A percentile compares a stretch with the other conserved stretches of the same genome.
Evolutionary conservation across 2,113 vertebrate species (phyloP).

Genomic region (Cairina moschata): DNA sequence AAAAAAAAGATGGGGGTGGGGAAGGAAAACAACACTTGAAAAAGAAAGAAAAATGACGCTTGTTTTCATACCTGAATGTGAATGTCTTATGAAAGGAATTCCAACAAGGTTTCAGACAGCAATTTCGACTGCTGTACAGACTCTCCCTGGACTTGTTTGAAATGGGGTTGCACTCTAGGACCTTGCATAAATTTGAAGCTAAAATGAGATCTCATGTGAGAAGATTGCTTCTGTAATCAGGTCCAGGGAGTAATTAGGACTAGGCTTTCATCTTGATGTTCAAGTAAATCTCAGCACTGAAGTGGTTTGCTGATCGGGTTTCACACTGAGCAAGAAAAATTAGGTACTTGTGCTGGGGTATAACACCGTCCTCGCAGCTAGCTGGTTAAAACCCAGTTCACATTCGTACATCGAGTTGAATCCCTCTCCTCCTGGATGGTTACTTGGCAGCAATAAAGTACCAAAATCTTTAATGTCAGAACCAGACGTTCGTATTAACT

Average conservation of each 20-base stretch:
- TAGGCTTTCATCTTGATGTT: background rate
- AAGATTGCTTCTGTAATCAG: background rate
- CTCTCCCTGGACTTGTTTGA: background rate
- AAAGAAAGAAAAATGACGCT: too few species aligned
- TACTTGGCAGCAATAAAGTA: background rate
- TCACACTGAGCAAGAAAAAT: background rate
- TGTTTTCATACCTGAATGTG: background rate
- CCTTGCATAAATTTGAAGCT: background rate
- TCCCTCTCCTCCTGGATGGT: background rate
- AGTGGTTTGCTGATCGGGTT: background rate
- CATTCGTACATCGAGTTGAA: background rate
- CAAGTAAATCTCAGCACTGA: background rate
- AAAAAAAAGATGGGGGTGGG: too few species aligned
- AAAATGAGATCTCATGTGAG: background rate
- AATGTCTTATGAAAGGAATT: background rate
- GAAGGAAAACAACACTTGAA: background rate
- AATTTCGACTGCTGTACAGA: background rate
- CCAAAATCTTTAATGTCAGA: slow-evolving; percentile 42
- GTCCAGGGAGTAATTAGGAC: background rate
- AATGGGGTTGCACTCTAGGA: background rate
- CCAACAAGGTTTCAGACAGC: background rate
- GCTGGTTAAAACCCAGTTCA: background rate
- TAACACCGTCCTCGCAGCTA: background rate
- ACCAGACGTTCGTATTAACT: slow-evolving; percentile 15
- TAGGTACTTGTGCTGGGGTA: background rate